These are phyloP conservation scores for Teleogryllus occipitalis DNA, from an alignment of 1,140 invertebrate genomes.

Conservation along the genomic window DNA sequence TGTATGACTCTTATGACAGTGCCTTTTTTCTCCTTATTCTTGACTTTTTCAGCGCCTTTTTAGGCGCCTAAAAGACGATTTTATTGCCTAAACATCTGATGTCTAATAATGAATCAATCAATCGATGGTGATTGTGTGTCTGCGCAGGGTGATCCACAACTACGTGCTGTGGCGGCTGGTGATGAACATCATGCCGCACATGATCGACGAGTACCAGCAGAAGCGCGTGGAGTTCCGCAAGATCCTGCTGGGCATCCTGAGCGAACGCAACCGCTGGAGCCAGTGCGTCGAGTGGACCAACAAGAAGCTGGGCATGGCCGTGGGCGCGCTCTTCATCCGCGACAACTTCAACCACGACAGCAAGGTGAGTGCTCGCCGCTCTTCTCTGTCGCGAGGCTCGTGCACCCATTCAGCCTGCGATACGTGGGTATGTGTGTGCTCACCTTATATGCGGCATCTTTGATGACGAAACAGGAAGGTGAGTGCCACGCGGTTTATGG, in stretches of 20 bases:
- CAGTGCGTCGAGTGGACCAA: conserved; percentile 77
- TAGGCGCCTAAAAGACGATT: no score
- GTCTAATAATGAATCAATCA: no score
- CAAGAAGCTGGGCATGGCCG: conserved; percentile 74
- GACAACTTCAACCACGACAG: conserved; percentile 78
- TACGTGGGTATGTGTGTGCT: no score
- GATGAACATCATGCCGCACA: conserved; percentile 68
- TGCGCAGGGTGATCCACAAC: conserved; percentile 64
- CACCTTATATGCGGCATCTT: no score
- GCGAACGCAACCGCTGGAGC: conserved; percentile 66
- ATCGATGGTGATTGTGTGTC: conserved; percentile 22
- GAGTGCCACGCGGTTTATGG: no score
- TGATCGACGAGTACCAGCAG: conserved; percentile 72
- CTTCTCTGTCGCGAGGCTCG: no score
- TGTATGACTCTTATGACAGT: no score
- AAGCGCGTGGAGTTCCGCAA: conserved; percentile 69
- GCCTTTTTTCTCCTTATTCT: no score
- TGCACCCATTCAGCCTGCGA: no score
- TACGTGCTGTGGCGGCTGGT: conserved; percentile 76
- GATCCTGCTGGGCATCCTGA: conserved; percentile 69
- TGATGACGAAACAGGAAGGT: no score
- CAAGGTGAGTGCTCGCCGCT: conserved; percentile 51
- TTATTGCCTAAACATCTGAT: no score
- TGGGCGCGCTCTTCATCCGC: conserved; percentile 69
- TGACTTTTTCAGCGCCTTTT: no score